Conservation (phyloP, 2,113 vertebrate species). For the Nymphicus hollandicus region DNA sequence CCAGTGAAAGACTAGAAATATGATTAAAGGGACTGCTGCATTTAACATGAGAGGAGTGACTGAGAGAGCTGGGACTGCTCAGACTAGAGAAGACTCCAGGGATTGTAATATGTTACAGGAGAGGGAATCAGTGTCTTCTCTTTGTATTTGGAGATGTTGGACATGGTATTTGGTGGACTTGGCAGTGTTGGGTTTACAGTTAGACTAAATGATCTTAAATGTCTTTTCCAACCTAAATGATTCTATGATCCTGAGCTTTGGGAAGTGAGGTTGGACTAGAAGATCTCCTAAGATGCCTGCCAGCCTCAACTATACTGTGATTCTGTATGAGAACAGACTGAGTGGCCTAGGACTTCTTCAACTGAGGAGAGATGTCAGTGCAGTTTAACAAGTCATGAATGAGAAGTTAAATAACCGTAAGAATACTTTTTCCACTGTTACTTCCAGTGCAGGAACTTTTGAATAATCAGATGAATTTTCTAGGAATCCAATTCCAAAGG, state of each 20-base stretch:
- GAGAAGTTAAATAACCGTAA: not conserved
- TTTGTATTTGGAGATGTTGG: not conserved
- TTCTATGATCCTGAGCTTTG: not conserved
- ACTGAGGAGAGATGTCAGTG: not conserved
- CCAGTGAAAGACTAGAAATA: not conserved
- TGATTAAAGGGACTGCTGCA: not conserved
- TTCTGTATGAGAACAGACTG: not conserved
- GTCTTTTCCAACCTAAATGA: not conserved
- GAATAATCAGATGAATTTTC: not conserved
- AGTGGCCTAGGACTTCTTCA: not conserved
- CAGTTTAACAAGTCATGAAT: not conserved
- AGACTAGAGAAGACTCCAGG: rapidly evolving
- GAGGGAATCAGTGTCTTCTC: not conserved
- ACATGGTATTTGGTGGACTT: not conserved
- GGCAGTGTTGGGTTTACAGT: not conserved
- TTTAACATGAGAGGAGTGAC: rapidly evolving
- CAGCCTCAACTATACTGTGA: not conserved
- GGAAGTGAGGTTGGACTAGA: not conserved
- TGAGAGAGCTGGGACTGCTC: not conserved
- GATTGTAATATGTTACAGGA: not conserved
- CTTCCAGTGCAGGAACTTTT: not conserved
- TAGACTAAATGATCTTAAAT: not conserved
- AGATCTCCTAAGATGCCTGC: not conserved
- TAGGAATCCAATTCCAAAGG: not conserved
- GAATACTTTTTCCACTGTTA: not conserved